Percentiles rank a stretch among this genome's conserved stretches.
These are phyloP conservation scores for Portunus trituberculatus DNA, from an alignment of 1,140 invertebrate species.

Conservation along the genomic window DNA sequence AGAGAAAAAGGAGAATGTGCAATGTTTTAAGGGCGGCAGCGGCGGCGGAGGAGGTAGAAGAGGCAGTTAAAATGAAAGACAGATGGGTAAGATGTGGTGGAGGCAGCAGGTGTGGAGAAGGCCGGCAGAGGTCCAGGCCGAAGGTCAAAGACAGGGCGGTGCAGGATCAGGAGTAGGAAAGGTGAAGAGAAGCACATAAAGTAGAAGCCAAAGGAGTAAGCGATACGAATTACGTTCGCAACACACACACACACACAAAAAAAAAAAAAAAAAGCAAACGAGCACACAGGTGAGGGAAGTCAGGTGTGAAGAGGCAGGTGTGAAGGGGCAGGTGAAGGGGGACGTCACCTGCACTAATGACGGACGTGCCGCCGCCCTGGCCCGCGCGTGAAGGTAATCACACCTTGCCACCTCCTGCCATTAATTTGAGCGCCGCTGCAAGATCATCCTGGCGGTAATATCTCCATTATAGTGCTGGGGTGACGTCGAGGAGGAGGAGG, in stretches of 20 bases:
- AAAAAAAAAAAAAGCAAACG: background rate
- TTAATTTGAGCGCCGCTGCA: constrained; percentile 39
- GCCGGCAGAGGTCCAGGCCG: background rate
- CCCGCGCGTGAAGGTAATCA: constrained; percentile 29
- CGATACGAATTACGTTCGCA: background rate
- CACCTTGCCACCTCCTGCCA: constrained; percentile 27
- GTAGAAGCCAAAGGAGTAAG: background rate
- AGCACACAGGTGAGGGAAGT: background rate
- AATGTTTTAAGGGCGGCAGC: background rate
- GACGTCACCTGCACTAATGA: constrained; percentile 4
- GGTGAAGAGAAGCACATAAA: background rate
- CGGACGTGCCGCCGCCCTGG: background rate
- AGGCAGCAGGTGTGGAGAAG: background rate
- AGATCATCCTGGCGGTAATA: constrained; percentile 26
- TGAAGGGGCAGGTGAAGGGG: background rate
- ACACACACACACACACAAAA: too few relatives aligned
- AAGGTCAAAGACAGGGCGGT: background rate
- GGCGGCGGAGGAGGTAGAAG: background rate
- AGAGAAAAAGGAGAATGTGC: background rate
- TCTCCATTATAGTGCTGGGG: constrained; percentile 49
- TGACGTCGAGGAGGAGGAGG: background rate
- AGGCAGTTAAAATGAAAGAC: background rate
- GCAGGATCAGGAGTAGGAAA: background rate
- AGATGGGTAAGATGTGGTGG: background rate
- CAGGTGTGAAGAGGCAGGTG: background rate